A percentile compares a stretch with the other conserved stretches of the same genome.
Evolutionary conservation across 2,888 invertebrate genomes (phyloP).

Genomic region (Drosophila planitibia): DNA sequence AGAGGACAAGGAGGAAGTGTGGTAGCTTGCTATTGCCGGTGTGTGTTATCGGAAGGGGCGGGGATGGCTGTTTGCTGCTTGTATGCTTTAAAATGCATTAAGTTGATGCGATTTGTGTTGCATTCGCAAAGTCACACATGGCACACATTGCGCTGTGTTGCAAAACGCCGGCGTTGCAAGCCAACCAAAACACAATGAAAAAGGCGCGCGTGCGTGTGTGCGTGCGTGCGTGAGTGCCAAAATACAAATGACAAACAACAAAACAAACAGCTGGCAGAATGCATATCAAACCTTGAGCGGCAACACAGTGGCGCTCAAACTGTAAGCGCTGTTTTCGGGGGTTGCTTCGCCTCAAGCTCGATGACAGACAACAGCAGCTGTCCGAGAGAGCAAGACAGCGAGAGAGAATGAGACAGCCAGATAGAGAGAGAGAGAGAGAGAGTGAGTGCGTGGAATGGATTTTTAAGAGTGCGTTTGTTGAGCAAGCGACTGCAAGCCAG

Average conservation of each 20-base stretch:
- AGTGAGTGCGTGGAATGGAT: constrained; percentile 34
- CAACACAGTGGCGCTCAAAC: constrained; percentile 39
- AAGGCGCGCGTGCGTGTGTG: constrained; percentile 36
- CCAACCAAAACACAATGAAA: constrained; percentile 46
- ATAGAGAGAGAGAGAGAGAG: constrained; percentile 4
- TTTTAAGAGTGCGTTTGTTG: constrained; percentile 48
- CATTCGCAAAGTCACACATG: constrained; percentile 60
- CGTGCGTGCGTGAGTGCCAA: constrained; percentile 32
- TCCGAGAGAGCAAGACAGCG: constrained; percentile 4
- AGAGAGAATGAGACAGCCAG: background rate
- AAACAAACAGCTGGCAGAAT: constrained; percentile 32
- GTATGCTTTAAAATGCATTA: constrained; percentile 29
- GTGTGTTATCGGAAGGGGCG: background rate
- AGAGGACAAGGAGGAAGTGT: constrained; percentile 4
- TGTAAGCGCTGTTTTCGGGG: constrained; percentile 46
- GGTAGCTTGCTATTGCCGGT: background rate
- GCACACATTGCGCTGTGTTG: constrained; percentile 57
- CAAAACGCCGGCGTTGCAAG: constrained; percentile 29
- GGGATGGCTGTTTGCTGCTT: background rate
- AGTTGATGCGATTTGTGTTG: constrained; percentile 26
- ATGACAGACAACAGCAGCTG: constrained; percentile 27
- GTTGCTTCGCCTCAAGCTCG: constrained; percentile 55
- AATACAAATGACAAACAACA: constrained; percentile 37
- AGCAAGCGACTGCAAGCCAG: constrained; percentile 29
- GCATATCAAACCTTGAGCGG: constrained; percentile 46